These are phyloP conservation scores for Pantherophis guttatus DNA, from an alignment of 2,113 vertebrate genomes.

Conservation along the genomic window DNA sequence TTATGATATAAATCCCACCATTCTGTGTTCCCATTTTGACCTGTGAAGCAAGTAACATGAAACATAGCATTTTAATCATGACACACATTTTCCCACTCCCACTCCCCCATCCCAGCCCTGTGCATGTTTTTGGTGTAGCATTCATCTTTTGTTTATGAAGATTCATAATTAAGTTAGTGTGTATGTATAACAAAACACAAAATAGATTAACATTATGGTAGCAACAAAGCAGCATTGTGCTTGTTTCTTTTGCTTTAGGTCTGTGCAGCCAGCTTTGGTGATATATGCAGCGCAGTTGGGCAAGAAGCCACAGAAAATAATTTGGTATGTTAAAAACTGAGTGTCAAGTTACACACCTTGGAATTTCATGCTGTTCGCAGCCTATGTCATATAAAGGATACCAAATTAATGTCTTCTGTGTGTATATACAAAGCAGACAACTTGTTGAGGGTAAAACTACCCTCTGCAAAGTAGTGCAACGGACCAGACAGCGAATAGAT, in stretches of 20 bases:
- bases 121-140: neutral
- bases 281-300: constrained; percentile 88
- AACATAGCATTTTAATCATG: neutral
- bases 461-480: too few species aligned
- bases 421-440: neutral
- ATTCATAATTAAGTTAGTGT: constrained; percentile 28
- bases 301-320: constrained; percentile 88
- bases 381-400: neutral
- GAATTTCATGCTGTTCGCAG: neutral
- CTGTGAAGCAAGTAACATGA: neutral
- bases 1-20: neutral
- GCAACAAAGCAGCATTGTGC: constrained; percentile 26
- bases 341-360: neutral
- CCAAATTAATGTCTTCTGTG: neutral
- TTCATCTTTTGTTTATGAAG: constrained; percentile 27
- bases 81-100: neutral
- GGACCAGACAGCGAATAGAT: too few species aligned
- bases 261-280: constrained; percentile 87
- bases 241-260: constrained; percentile 70
- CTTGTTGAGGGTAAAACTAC: too few species aligned
- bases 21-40: neutral
- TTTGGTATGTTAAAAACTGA: constrained; percentile 72
- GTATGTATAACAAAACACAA: constrained; percentile 5
- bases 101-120: neutral
- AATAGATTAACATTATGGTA: constrained; percentile 1